Conservation (phyloP, 2,888 invertebrate species). For the Urechis unicinctus region DNA sequence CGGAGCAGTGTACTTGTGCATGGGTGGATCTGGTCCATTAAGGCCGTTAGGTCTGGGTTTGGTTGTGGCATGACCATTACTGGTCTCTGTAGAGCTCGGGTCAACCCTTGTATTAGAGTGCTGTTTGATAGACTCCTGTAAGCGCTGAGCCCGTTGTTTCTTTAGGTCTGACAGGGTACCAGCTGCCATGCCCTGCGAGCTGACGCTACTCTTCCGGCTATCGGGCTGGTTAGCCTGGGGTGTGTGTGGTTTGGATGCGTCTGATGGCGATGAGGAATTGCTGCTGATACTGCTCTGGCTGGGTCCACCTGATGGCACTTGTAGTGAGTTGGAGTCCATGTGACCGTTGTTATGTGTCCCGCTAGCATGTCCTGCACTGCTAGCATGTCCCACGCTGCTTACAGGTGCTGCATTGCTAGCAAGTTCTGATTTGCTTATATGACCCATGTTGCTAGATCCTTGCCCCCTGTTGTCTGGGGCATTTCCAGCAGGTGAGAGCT, state of each 20-base stretch:
- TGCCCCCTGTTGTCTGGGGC: too few relatives aligned
- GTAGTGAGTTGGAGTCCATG: too few relatives aligned
- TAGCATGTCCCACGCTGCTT: too few relatives aligned
- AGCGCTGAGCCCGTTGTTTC: conserved; percentile 64
- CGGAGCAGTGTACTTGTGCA: neutral
- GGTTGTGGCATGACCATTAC: neutral
- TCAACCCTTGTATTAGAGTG: neutral
- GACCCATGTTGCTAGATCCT: too few relatives aligned
- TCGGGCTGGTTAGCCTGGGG: neutral
- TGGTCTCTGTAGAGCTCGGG: neutral
- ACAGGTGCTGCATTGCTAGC: too few relatives aligned
- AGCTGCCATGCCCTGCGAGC: conserved; percentile 11
- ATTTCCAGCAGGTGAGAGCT: neutral
- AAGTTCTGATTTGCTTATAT: too few relatives aligned
- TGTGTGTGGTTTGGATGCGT: neutral
- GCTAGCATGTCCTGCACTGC: too few relatives aligned
- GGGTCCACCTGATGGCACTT: neutral
- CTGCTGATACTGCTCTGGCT: neutral
- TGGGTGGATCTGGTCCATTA: neutral
- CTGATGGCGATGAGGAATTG: neutral
- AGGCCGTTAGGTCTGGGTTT: neutral
- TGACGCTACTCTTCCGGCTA: neutral
- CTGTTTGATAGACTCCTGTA: conserved; percentile 7
- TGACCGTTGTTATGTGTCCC: too few relatives aligned
- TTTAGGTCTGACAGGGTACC: conserved; percentile 86